phyloP scores from a whole-genome alignment of 1,140 invertebrate genomes.

The Rhopalosiphum padi region DNA sequence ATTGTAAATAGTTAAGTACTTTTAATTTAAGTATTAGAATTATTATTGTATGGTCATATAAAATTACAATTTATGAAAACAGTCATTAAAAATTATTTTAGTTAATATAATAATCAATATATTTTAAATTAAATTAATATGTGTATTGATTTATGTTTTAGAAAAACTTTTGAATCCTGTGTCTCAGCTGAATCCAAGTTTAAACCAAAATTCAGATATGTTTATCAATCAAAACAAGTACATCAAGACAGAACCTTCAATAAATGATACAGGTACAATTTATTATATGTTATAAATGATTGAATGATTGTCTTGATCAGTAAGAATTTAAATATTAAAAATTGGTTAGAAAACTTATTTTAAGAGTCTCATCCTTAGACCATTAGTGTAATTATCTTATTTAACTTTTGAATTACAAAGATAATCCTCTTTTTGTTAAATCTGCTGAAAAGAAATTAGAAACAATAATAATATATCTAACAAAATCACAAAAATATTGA shows the following conservation, averaged over 20 bases:
- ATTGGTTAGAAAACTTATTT: not conserved
- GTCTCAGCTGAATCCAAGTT: conserved; percentile 28
- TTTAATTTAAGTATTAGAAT: not conserved
- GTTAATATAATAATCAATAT: not conserved
- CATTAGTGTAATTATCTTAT: not conserved
- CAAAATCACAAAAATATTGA: not conserved
- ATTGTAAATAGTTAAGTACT: no score
- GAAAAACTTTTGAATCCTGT: conserved; percentile 57
- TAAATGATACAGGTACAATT: conserved; percentile 46
- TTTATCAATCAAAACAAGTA: conserved; percentile 49
- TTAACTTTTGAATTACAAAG: not conserved
- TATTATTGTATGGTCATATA: not conserved
- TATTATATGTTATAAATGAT: not conserved
- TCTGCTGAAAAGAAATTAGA: not conserved
- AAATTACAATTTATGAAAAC: not conserved
- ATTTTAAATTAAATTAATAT: conserved; percentile 37
- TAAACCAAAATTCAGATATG: conserved; percentile 51
- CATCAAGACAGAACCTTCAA: conserved; percentile 46
- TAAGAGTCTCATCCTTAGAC: not conserved
- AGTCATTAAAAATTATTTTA: not conserved
- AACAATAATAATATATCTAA: not conserved
- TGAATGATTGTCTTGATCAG: not conserved
- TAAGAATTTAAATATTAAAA: not conserved
- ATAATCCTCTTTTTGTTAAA: not conserved
- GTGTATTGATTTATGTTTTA: conserved; percentile 58